Conservation (phyloP, 23 tunicate species). For the Aplidium turbinatum region DNA sequence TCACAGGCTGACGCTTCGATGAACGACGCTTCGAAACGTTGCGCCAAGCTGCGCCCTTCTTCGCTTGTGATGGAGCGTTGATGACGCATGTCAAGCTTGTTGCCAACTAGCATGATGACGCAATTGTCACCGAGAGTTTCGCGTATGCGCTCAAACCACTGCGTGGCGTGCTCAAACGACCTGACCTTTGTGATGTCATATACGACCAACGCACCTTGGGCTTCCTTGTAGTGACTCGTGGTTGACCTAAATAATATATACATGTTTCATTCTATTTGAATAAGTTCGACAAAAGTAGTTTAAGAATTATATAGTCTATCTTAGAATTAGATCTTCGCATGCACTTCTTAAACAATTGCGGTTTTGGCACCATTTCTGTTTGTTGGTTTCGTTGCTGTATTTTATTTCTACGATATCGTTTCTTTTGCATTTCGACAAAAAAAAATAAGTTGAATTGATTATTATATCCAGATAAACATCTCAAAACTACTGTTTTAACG, state of each 20-base stretch:
- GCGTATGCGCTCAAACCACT: constrained; percentile 43
- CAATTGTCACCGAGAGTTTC: constrained; percentile 9
- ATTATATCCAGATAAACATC: neutral
- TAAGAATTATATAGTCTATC: too few species aligned
- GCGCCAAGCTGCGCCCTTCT: constrained; percentile 50
- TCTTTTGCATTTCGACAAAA: neutral
- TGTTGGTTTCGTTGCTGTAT: too few species aligned
- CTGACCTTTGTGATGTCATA: constrained; percentile 68
- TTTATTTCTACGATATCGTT: too few species aligned
- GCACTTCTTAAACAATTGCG: too few species aligned
- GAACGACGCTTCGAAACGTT: constrained; percentile 35
- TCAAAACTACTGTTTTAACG: neutral
- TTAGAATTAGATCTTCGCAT: too few species aligned
- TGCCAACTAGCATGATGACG: constrained; percentile 78
- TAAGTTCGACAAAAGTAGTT: neutral
- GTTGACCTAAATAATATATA: constrained; percentile 5
- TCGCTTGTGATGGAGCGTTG: constrained; percentile 45
- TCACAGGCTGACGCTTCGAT: constrained; percentile 87
- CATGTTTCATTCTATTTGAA: neutral
- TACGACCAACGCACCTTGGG: constrained; percentile 46
- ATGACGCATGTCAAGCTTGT: constrained; percentile 75
- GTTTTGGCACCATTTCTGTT: too few species aligned
- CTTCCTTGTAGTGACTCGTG: constrained; percentile 26
- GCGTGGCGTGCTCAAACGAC: constrained; percentile 47
- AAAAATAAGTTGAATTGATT: neutral